phyloP scores from a whole-genome alignment of 2,113 vertebrate genomes.

The Psilopogon haemacephalus region DNA sequence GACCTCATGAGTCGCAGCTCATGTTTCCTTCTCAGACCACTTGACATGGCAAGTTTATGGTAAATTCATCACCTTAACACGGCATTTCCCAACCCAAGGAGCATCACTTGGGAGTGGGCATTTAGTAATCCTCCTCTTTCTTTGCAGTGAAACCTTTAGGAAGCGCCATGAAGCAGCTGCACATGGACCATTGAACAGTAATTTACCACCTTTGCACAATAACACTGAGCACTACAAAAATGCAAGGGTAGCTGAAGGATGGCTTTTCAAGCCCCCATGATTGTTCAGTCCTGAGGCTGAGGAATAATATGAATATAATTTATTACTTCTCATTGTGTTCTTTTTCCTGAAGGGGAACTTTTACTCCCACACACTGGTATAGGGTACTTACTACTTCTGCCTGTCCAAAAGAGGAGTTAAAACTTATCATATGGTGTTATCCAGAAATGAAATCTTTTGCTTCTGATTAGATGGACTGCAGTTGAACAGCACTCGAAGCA shows the following conservation, averaged over 20 bases:
- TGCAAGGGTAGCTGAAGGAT: background rate
- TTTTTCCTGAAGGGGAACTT: background rate
- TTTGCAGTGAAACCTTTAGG: background rate
- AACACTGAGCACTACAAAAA: rapidly evolving
- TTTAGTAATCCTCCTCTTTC: background rate
- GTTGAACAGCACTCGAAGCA: background rate
- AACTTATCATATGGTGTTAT: background rate
- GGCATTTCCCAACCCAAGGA: background rate
- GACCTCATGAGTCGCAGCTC: background rate
- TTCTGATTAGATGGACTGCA: background rate
- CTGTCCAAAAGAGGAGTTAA: background rate
- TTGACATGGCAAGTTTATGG: background rate
- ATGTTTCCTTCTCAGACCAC: background rate
- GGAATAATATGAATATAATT: background rate
- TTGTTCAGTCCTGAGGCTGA: background rate
- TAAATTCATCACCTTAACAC: background rate
- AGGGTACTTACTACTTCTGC: background rate
- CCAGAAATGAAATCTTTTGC: background rate
- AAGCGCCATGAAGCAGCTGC: background rate
- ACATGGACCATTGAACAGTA: background rate
- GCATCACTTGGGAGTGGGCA: background rate
- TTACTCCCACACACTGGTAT: background rate
- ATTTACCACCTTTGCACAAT: background rate
- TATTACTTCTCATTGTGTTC: background rate
- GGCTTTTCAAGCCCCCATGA: background rate